These are phyloP conservation scores for Zoanthus sansibaricus DNA, from an alignment of 92 coral and sea anemone species.

Conservation along the genomic window DNA sequence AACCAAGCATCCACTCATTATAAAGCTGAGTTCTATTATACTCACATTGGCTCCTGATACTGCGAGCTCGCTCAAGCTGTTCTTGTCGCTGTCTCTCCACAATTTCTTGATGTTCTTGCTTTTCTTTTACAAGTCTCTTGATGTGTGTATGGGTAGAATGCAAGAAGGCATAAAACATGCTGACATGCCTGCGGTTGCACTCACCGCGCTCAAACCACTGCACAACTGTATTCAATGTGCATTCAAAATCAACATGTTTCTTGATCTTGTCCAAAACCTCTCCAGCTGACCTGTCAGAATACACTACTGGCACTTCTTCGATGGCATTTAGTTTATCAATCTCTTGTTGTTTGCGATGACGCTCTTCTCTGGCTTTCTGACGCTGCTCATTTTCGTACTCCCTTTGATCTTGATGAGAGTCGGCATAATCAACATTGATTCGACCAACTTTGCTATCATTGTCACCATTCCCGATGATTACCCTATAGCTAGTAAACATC, in stretches of 20 bases:
- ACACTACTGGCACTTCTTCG: conserved; percentile 28
- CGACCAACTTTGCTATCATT: conserved; percentile 65
- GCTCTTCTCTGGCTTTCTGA: conserved; percentile 65
- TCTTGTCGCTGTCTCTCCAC: conserved; percentile 78
- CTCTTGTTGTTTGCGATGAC: conserved; percentile 42
- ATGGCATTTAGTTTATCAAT: conserved; percentile 36
- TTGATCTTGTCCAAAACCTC: conserved; percentile 70
- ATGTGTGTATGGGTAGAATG: conserved; percentile 72
- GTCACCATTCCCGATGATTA: conserved; percentile 62
- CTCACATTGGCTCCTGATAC: conserved; percentile 79
- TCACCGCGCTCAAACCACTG: conserved; percentile 90
- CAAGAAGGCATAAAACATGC: conserved; percentile 74
- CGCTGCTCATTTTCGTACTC: conserved; percentile 44
- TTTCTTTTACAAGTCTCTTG: conserved; percentile 72
- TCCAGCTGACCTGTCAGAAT: conserved; percentile 39
- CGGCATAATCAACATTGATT: conserved; percentile 73
- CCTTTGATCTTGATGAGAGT: conserved; percentile 57
- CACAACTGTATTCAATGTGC: conserved; percentile 60
- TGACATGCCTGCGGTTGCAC: conserved; percentile 71
- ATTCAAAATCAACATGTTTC: conserved; percentile 46
- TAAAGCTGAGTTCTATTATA: not conserved
- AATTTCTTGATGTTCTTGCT: conserved; percentile 81
- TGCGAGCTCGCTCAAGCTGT: conserved; percentile 65
- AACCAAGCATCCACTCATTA: no score
- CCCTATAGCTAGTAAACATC: conserved; percentile 73